phyloP scores from a whole-genome alignment of 2,113 vertebrate species.

The Atlantisia rogersi region DNA sequence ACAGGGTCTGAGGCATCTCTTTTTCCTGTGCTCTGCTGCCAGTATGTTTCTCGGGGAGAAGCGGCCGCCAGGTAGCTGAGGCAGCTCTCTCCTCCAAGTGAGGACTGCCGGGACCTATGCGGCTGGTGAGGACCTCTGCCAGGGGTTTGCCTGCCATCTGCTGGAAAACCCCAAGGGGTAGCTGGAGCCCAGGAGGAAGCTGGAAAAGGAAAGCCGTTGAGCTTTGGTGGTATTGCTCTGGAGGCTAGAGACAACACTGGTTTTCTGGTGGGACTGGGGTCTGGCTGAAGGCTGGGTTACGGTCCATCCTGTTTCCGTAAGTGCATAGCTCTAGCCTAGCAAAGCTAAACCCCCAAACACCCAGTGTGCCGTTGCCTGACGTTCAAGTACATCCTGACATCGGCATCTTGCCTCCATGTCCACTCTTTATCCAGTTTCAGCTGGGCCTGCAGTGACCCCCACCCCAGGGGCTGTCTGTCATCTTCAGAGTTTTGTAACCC shows the following conservation, averaged over 20 bases:
- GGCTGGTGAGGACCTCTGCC: not conserved
- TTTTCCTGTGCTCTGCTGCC: not conserved
- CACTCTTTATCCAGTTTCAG: not conserved
- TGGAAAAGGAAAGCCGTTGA: not conserved
- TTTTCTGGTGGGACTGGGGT: not conserved
- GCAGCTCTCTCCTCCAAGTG: fast-evolving
- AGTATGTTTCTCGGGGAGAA: not conserved
- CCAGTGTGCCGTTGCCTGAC: not conserved
- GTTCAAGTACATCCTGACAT: fast-evolving
- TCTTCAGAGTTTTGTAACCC: not conserved
- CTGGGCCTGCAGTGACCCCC: not conserved
- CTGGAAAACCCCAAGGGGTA: conserved; percentile 19
- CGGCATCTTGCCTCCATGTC: fast-evolving
- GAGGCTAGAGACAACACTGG: not conserved
- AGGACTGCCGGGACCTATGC: not conserved
- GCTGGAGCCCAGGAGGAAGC: not conserved
- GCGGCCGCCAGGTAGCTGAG: not conserved
- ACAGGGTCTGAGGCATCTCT: no score
- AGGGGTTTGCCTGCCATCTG: conserved; percentile 62
- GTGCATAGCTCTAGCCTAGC: not conserved
- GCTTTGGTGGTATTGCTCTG: not conserved
- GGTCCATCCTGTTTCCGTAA: not conserved
- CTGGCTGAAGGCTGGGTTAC: not conserved
- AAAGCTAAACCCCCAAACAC: not conserved
- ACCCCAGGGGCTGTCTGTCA: not conserved